phyloP scores from a whole-genome alignment of 2,888 invertebrate genomes.

The Halictus ligatus region DNA sequence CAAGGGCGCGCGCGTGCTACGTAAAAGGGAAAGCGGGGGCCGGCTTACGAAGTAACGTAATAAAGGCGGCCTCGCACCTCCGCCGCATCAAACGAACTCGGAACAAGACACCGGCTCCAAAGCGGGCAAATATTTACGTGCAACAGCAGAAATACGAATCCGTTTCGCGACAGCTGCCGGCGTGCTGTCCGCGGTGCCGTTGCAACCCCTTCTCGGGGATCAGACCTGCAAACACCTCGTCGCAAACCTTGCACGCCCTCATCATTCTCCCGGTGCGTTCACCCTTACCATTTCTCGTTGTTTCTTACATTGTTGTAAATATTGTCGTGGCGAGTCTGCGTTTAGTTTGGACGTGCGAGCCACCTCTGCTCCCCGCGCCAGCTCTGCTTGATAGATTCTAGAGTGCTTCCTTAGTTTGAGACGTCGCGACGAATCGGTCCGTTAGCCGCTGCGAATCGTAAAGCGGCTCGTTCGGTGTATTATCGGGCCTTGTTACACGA shows the following conservation, averaged over 20 bases:
- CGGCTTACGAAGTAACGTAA: constrained; percentile 8
- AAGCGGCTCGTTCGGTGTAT: constrained; percentile 46
- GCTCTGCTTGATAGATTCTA: neutral
- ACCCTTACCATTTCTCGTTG: neutral
- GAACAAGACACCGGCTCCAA: neutral
- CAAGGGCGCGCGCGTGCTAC: neutral
- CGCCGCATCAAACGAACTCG: neutral
- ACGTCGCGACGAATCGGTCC: neutral
- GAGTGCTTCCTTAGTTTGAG: neutral
- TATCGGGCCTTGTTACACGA: constrained; percentile 54
- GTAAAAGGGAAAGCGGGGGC: neutral
- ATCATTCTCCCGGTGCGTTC: neutral
- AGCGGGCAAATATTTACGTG: constrained; percentile 10
- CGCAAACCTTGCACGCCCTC: neutral
- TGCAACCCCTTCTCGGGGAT: neutral
- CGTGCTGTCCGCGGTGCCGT: neutral
- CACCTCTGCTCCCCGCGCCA: no score
- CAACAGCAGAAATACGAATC: constrained; percentile 5
- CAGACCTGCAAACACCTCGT: neutral
- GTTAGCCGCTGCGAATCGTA: constrained; percentile 47
- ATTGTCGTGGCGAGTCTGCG: neutral
- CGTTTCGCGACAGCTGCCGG: constrained; percentile 11
- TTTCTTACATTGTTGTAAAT: neutral
- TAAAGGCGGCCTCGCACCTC: constrained; percentile 10
- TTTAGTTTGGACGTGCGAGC: no score